Conservation (phyloP, 2,888 invertebrate genomes). For the Troides helena region DNA sequence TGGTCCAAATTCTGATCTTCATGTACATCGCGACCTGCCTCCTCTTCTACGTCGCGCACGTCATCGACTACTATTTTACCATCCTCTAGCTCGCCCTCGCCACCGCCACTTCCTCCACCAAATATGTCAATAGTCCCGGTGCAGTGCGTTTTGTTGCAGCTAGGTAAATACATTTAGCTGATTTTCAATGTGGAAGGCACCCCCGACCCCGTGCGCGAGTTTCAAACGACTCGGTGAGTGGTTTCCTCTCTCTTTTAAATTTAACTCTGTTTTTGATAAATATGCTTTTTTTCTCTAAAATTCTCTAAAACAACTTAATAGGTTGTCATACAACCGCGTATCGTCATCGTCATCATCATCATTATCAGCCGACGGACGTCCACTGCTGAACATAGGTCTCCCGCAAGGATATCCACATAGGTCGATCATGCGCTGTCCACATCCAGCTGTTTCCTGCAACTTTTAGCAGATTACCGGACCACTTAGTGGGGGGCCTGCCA, state of each 20-base stretch:
- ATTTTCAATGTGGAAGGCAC: slow-evolving; percentile 38
- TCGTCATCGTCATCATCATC: too few relatives aligned
- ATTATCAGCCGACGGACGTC: too few relatives aligned
- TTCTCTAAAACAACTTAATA: too few relatives aligned
- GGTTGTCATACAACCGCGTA: too few relatives aligned
- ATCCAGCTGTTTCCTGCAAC: too few relatives aligned
- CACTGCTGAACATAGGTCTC: too few relatives aligned
- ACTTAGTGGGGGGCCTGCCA: too few relatives aligned
- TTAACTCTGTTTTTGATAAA: background rate
- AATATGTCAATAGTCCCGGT: slow-evolving; percentile 1
- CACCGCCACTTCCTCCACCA: background rate
- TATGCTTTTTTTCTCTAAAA: too few relatives aligned
- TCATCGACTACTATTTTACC: slow-evolving; percentile 72
- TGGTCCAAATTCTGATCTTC: slow-evolving; percentile 75
- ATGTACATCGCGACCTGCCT: slow-evolving; percentile 75
- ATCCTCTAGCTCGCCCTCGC: slow-evolving; percentile 38
- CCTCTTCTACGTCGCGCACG: slow-evolving; percentile 71
- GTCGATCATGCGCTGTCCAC: too few relatives aligned
- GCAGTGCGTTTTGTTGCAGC: background rate
- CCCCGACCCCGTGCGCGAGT: slow-evolving; percentile 35
- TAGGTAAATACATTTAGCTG: slow-evolving; percentile 12
- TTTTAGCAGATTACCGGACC: too few relatives aligned
- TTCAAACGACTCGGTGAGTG: slow-evolving; percentile 59
- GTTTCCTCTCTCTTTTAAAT: background rate
- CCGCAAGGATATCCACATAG: too few relatives aligned